These are phyloP conservation scores for Ramphastos sulfuratus DNA, from an alignment of 2,113 vertebrate genomes.

Conservation along the genomic window DNA sequence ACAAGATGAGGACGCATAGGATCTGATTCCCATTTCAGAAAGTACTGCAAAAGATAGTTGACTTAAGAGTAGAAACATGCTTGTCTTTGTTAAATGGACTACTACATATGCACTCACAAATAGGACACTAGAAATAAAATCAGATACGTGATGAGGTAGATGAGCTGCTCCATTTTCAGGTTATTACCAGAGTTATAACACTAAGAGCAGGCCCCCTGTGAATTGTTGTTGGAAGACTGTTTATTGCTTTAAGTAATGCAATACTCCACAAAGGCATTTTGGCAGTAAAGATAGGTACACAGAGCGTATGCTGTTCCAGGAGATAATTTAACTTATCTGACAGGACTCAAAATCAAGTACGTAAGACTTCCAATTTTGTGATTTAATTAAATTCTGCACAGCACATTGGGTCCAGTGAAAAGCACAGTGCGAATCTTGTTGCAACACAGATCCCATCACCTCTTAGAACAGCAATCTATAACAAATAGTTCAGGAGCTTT, in stretches of 20 bases:
- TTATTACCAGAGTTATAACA: neutral
- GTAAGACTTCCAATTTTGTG: neutral
- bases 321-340: slow-evolving; percentile 21
- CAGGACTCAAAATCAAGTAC: neutral
- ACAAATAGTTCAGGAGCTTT: neutral
- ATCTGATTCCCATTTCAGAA: neutral
- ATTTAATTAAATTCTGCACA: neutral
- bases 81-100: neutral
- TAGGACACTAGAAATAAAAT: neutral
- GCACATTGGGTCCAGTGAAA: neutral
- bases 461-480: neutral
- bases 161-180: neutral
- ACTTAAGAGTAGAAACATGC: neutral
- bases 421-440: neutral
- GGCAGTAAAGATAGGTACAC: neutral
- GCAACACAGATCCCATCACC: neutral
- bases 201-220: neutral
- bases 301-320: neutral
- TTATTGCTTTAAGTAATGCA: slow-evolving; percentile 11
- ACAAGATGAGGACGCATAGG: neutral
- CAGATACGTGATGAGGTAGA: neutral
- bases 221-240: neutral
- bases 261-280: neutral
- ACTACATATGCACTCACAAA: neutral
- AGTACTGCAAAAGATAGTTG: neutral